Conservation (phyloP, 2,797 vertebrate genomes). For the Lagodon rhomboides region DNA sequence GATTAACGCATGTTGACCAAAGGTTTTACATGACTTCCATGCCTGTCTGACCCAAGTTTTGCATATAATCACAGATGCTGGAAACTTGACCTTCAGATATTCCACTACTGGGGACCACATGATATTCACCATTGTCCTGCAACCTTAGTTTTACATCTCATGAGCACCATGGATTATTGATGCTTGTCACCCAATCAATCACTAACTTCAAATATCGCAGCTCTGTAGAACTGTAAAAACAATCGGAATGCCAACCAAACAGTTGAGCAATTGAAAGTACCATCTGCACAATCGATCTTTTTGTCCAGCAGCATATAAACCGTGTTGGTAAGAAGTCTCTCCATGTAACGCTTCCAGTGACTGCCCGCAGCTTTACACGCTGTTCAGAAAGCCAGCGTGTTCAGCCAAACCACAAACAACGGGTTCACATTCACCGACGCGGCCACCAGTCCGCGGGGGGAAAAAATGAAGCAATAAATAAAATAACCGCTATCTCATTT, state of each 20-base stretch:
- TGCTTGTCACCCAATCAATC: not conserved
- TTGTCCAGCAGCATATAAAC: slow-evolving; percentile 25
- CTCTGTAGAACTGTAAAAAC: not conserved
- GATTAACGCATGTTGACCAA: not conserved
- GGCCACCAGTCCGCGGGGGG: slow-evolving; percentile 40
- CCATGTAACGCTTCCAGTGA: slow-evolving; percentile 14
- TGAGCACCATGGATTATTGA: not conserved
- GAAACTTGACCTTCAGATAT: slow-evolving; percentile 45
- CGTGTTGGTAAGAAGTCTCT: slow-evolving; percentile 34
- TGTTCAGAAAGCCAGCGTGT: slow-evolving; percentile 28
- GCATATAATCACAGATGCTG: slow-evolving; percentile 40
- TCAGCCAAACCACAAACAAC: slow-evolving; percentile 67
- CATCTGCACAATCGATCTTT: slow-evolving; percentile 30
- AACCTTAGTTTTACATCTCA: slow-evolving; percentile 3
- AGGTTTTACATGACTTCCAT: slow-evolving; percentile 51
- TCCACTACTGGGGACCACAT: slow-evolving; percentile 2
- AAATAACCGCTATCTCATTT: slow-evolving; percentile 64
- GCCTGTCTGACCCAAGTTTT: slow-evolving; percentile 40
- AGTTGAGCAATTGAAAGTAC: not conserved
- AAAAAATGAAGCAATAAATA: slow-evolving; percentile 66
- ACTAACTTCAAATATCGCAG: slow-evolving; percentile 1
- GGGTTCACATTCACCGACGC: slow-evolving; percentile 53
- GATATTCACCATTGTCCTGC: not conserved
- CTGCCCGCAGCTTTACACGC: slow-evolving; percentile 45
- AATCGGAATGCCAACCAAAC: not conserved